A percentile compares a stretch with the other conserved stretches of the same genome.
Evolutionary conservation across 1,140 invertebrate species (phyloP).

Genomic region (Bombyx mandarina): DNA sequence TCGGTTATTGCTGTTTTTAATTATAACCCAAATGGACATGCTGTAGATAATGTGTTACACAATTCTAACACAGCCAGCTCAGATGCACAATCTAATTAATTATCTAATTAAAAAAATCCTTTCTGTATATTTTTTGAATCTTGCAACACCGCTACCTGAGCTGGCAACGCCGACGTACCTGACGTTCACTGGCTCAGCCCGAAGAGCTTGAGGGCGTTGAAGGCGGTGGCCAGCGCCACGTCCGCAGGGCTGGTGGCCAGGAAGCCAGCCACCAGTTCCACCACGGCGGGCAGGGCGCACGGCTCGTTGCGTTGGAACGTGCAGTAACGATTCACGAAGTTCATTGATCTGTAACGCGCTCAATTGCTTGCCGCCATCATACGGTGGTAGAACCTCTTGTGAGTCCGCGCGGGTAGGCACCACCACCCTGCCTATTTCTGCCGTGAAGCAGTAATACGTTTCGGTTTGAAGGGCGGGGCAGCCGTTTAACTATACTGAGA

Average conservation of each 20-base stretch:
- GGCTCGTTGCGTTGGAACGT: slow-evolving; percentile 97
- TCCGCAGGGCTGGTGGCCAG: slow-evolving; percentile 89
- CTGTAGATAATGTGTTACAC: too few relatives aligned
- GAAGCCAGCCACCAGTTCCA: slow-evolving; percentile 94
- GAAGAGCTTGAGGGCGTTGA: slow-evolving; percentile 94
- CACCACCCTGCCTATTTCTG: too few relatives aligned
- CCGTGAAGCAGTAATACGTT: too few relatives aligned
- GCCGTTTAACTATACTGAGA: too few relatives aligned
- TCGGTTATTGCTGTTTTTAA: too few relatives aligned
- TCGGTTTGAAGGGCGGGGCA: too few relatives aligned
- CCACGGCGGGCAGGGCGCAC: slow-evolving; percentile 91
- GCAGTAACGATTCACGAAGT: slow-evolving; percentile 82
- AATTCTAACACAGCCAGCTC: too few relatives aligned
- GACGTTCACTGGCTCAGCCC: slow-evolving; percentile 81
- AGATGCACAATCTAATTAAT: too few relatives aligned
- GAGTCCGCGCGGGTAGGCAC: too few relatives aligned
- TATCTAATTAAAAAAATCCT: neutral
- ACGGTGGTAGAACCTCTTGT: too few relatives aligned
- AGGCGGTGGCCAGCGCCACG: slow-evolving; percentile 92
- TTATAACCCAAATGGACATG: too few relatives aligned
- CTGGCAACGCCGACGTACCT: neutral
- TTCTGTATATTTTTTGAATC: neutral
- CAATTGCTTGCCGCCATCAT: too few relatives aligned
- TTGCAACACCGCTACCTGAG: neutral
- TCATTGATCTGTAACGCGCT: slow-evolving; percentile 68